Percentiles rank a stretch among this genome's conserved stretches.
These are phyloP conservation scores for Phymanthus crucifer DNA, from an alignment of 92 coral and sea anemone species.

Conservation along the genomic window DNA sequence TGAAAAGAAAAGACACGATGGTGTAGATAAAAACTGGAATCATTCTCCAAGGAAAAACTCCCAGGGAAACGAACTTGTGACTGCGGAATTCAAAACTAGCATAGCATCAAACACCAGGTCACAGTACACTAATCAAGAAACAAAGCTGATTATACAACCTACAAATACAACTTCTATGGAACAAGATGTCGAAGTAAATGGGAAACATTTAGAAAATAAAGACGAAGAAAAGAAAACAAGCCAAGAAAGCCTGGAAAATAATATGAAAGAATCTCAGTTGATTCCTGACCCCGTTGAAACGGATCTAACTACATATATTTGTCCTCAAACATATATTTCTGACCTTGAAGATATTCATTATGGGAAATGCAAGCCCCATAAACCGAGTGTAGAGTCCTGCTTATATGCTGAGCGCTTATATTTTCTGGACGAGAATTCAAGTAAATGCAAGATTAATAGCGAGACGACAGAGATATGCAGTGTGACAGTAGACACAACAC, in stretches of 20 bases:
- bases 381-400: conserved; percentile 41
- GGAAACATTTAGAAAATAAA: neutral
- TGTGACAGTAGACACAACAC: neutral
- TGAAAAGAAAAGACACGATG: neutral
- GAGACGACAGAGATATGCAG: conserved; percentile 39
- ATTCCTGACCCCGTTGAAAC: neutral
- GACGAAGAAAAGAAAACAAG: neutral
- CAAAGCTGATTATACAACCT: neutral
- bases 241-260: neutral
- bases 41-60: neutral
- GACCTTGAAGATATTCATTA: conserved; percentile 15
- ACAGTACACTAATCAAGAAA: neutral
- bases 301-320: neutral
- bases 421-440: conserved; percentile 32
- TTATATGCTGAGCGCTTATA: conserved; percentile 40
- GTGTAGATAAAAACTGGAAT: neutral
- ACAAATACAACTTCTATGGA: neutral
- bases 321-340: conserved; percentile 7
- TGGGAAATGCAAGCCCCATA: conserved; percentile 59
- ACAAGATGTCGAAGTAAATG: neutral
- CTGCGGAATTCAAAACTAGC: neutral
- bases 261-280: neutral
- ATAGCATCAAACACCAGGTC: neutral
- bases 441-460: conserved; percentile 32
- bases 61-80: neutral